Base-by-base conservation (phyloP, 2,888 invertebrate genomes). In the Strigamia crassipes region DNA sequence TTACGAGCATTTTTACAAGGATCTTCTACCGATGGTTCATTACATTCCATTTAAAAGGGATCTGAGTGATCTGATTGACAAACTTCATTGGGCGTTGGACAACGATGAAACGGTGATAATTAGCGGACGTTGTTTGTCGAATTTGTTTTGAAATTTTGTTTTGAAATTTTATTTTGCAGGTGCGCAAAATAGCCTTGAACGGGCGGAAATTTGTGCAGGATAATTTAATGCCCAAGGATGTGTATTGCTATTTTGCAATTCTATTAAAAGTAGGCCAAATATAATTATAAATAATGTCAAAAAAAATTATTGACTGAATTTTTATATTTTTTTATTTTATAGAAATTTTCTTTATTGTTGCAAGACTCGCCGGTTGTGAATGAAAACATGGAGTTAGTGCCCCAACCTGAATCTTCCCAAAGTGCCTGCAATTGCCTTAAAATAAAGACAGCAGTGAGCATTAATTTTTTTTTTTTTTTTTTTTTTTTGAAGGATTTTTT, bases 1-100 rank as follows among this genome's bases (percentile, higher is more conserved):
- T 88, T 95, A 96, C 87, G 98, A 99, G 90, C 94, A 95, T 89
- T 99, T 97, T 88, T 99, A 99, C 87, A 88, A 90, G 56, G 90
- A 93, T 84, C 88, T 97, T 13, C 87, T 90, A 82, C 92, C 95
- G 0, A 92, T 92, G 89, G 89, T 91, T 85, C 97, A 99, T 88
- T 99, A 92, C 87, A 89, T 98, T 82, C 94, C 96, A 9, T 89
- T 97, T 51, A 92, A 93, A 85, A 88, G 90, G 78, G 93, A 97
- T 88, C 89, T 98, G 23, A 92, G 93, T 10, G 92, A 98, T 89
- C 89, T 98, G 78, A 89, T 94, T 3, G 92, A 94, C 34, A 92
- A 92, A 84, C 89, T 98, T 83, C 89, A 90, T 34, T 96, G 95
- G 95, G 94, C 95, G 0, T 90, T 90, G 66, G 87, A 91, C 9